Percentiles rank a stretch among this genome's conserved stretches.
Conservation (phyloP, 1,140 invertebrate genomes). For the Drosophila baimaii region DNA sequence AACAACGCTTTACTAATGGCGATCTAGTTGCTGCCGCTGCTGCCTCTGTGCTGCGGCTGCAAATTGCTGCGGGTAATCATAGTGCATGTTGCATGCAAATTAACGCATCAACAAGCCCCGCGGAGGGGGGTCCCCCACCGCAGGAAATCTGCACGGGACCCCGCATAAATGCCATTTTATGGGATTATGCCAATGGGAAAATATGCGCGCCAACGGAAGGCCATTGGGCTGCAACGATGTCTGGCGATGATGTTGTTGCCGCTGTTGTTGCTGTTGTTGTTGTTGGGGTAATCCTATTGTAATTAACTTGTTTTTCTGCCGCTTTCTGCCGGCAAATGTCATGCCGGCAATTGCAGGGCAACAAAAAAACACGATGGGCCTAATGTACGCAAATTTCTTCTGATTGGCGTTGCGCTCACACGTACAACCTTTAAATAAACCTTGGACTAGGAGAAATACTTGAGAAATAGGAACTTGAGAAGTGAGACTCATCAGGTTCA, state of each 20-base stretch:
- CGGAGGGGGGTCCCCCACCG: slow-evolving; percentile 7
- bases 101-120: slow-evolving; percentile 75
- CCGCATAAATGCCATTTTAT: slow-evolving; percentile 75
- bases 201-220: slow-evolving; percentile 48
- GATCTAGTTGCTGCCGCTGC: slow-evolving; percentile 53
- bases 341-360: slow-evolving; percentile 25
- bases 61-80: slow-evolving; percentile 82
- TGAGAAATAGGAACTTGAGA: slow-evolving; percentile 12
- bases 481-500: slow-evolving; percentile 36
- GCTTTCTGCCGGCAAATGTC: slow-evolving; percentile 41
- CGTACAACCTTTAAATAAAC: slow-evolving; percentile 16
- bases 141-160: slow-evolving; percentile 36
- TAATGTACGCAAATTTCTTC: slow-evolving; percentile 65
- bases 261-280: slow-evolving; percentile 2
- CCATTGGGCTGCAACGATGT: slow-evolving; percentile 16
- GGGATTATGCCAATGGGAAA: slow-evolving; percentile 75
- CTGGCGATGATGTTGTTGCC: slow-evolving; percentile 10
- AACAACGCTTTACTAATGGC: slow-evolving; percentile 47
- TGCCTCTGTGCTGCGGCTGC: slow-evolving; percentile 53
- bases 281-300: slow-evolving; percentile 66
- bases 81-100: slow-evolving; percentile 83
- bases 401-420: slow-evolving; percentile 32
- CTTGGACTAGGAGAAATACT: neutral
- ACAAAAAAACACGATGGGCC: slow-evolving; percentile 20
- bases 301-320: slow-evolving; percentile 69